Percentiles rank a stretch among this genome's conserved stretches.
phyloP scores from a whole-genome alignment of 2,797 vertebrate genomes.

The Hapalemur alaotrensis region DNA sequence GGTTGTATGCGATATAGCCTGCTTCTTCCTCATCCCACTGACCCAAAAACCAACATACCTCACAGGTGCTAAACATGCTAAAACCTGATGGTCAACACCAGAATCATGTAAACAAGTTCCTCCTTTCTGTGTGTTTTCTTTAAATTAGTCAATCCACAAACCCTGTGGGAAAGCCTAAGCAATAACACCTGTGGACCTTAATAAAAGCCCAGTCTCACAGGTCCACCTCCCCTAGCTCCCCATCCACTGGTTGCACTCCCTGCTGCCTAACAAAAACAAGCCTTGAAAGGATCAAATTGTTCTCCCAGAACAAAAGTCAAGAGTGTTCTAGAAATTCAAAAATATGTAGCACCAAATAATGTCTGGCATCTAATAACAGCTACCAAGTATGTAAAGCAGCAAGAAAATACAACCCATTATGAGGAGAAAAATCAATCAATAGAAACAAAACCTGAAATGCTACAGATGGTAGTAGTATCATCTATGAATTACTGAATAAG shows the following conservation, averaged over 20 bases:
- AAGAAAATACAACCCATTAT: not conserved
- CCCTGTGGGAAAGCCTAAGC: not conserved
- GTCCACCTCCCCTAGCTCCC: not conserved
- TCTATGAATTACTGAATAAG: not conserved
- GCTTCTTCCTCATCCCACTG: not conserved
- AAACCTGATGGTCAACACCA: not conserved
- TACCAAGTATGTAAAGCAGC: not conserved
- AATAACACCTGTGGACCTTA: too few relatives aligned
- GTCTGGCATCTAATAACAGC: not conserved
- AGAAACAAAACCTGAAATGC: not conserved
- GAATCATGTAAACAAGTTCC: not conserved
- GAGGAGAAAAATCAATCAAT: not conserved
- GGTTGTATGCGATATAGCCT: not conserved
- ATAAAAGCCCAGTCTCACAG: not conserved
- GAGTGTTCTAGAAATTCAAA: not conserved
- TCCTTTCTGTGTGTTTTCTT: not conserved
- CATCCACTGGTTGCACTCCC: not conserved
- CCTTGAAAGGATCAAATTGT: constrained; percentile 1
- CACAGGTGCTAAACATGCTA: not conserved
- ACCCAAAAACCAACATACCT: not conserved
- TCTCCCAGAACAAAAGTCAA: not conserved
- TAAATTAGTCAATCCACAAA: not conserved
- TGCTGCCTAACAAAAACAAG: not conserved
- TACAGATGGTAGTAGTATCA: not conserved
- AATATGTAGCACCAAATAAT: not conserved